These are phyloP conservation scores for Caloenas nicobarica DNA, from an alignment of 2,113 vertebrate genomes.

Conservation along the genomic window DNA sequence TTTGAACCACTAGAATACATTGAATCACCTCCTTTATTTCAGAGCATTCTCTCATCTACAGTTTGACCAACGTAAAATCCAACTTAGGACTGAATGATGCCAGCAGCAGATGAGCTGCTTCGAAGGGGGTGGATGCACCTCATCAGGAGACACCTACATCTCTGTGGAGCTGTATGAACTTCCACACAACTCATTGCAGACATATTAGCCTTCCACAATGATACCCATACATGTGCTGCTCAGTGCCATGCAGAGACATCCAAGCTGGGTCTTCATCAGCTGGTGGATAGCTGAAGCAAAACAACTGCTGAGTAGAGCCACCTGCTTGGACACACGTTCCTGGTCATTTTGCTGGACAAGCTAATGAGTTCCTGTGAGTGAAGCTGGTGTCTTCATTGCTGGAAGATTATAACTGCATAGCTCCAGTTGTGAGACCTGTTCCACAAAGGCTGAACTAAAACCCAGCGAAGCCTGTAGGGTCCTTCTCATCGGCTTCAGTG, in stretches of 20 bases:
- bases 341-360: background rate
- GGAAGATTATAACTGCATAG: background rate
- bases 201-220: background rate
- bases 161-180: background rate
- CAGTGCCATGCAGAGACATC: background rate
- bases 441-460: background rate
- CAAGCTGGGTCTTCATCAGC: background rate
- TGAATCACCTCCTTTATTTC: background rate
- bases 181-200: background rate
- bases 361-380: background rate
- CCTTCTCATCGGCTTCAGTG: background rate
- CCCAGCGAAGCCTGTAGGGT: background rate
- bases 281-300: background rate
- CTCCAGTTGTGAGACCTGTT: background rate
- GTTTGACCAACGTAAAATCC: background rate
- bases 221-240: fast-evolving
- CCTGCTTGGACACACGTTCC: fast-evolving
- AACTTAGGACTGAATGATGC: background rate
- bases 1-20: background rate
- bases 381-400: background rate
- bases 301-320: background rate
- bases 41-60: background rate
- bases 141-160: background rate
- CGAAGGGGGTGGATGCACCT: background rate
- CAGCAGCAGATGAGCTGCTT: background rate